phyloP scores from a whole-genome alignment of 2,888 invertebrate species.

The Molorchus minor region DNA sequence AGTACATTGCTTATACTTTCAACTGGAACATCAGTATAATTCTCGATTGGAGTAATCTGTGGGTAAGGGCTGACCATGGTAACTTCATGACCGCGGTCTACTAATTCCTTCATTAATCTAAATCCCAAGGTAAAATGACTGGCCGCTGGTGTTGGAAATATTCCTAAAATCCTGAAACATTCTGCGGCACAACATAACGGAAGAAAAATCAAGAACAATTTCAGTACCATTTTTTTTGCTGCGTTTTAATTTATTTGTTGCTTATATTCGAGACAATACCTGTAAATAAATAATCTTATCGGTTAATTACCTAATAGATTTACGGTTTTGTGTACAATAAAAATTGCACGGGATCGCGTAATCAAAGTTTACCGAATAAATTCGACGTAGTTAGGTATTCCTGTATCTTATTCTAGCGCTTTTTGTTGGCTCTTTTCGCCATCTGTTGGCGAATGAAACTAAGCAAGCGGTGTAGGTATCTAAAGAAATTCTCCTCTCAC shows the following conservation, averaged over 20 bases:
- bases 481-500: no score
- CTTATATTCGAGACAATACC: not conserved
- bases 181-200: conserved; percentile 5
- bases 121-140: conserved; percentile 46
- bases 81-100: conserved; percentile 60
- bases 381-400: no score
- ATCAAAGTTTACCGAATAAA: no score
- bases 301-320: no score
- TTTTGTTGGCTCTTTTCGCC: no score
- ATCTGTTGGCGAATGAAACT: no score
- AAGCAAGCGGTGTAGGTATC: no score
- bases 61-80: conserved; percentile 49
- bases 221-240: not conserved
- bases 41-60: conserved; percentile 57
- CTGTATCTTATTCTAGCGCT: no score
- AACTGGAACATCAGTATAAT: conserved; percentile 59
- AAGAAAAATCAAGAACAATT: conserved; percentile 6
- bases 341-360: no score
- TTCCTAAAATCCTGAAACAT: conserved; percentile 45
- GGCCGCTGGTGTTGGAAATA: conserved; percentile 44
- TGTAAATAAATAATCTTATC: not conserved
- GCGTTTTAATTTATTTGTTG: not conserved
- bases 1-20: conserved; percentile 10
- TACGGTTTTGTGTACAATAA: no score
- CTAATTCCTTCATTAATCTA: conserved; percentile 47